Base-by-base conservation (phyloP, 2,888 invertebrate species). In the Diloba caeruleocephala region DNA sequence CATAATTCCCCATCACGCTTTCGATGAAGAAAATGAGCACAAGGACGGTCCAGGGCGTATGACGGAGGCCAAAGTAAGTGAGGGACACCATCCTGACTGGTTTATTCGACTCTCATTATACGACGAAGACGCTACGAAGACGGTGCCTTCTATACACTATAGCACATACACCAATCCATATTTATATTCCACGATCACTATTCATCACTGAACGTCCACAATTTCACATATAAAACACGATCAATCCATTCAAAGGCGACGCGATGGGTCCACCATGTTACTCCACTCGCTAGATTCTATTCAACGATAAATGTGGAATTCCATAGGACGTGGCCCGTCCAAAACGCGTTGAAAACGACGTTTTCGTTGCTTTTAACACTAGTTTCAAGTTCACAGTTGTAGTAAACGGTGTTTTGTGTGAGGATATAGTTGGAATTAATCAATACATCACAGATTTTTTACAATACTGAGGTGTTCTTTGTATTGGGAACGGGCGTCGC, bases 1-100 rank as follows among this genome's bases (percentile, higher is more conserved):
- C 96, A 92, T 96, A 96, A 87, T 96, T 96, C 28, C 95, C 96
- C 92, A 95, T 94, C 32, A 94, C 95, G 82, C 94, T 95, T 68
- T 95, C 94, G 77, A 95, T 90, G 80, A 95, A 94, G 88, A 95
- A 95, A 87, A 95, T 90, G 43, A 95, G 91, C 74, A 95, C 94
- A 67, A 95, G 85, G 74, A 95, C 58, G 56, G 93, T 92, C 94
- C 93, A 94, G 60, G 92, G 92, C 77, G 92, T 87, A 50, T 89
- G 90, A 79, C 91, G 87, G 65, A 90, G 82, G 59, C 93, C 92
- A 69, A 92, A 84, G 76, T 87, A 87, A 65, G 85, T 80, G 67
- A 89, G 77, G 67, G 90, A 90, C 81, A 94, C 93, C 93, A 94
- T 94, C 82, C 84, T 92, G 87, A 73, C 71, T 77, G 74, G 63